Percentiles rank a stretch among this genome's conserved stretches.
Evolutionary conservation across 2,113 vertebrate species (phyloP).

Genomic region (Laterallus jamaicensis): DNA sequence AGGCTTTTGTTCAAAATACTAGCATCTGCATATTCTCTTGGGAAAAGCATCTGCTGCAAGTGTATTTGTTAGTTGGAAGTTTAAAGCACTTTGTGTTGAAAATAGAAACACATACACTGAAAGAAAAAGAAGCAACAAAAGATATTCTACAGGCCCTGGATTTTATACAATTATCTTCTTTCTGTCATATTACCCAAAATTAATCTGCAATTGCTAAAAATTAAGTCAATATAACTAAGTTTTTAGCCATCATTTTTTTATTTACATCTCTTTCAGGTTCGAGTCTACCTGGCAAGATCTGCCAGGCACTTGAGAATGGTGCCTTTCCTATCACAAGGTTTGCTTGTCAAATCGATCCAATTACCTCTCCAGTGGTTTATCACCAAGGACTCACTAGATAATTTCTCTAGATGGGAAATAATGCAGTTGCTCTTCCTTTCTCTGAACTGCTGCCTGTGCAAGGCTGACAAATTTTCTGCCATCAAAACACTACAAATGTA

Average conservation of each 20-base stretch:
- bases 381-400: not conserved
- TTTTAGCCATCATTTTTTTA: not conserved
- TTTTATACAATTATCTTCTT: not conserved
- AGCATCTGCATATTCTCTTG: not conserved
- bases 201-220: not conserved
- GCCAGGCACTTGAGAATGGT: not conserved
- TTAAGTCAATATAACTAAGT: not conserved
- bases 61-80: not conserved
- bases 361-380: not conserved
- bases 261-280: not conserved
- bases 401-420: not conserved
- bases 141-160: not conserved
- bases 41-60: not conserved
- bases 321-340: not conserved
- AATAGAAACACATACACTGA: not conserved
- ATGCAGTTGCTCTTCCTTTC: not conserved
- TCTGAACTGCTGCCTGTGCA: not conserved
- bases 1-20: slow-evolving; percentile 31
- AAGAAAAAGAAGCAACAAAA: not conserved
- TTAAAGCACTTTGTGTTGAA: not conserved
- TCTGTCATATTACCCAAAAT: not conserved
- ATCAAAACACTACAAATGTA: not conserved
- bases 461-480: not conserved
- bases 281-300: not conserved
- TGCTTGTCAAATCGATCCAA: not conserved